These are phyloP conservation scores for Euphydryas editha DNA, from an alignment of 2,888 invertebrate species.

Conservation along the genomic window DNA sequence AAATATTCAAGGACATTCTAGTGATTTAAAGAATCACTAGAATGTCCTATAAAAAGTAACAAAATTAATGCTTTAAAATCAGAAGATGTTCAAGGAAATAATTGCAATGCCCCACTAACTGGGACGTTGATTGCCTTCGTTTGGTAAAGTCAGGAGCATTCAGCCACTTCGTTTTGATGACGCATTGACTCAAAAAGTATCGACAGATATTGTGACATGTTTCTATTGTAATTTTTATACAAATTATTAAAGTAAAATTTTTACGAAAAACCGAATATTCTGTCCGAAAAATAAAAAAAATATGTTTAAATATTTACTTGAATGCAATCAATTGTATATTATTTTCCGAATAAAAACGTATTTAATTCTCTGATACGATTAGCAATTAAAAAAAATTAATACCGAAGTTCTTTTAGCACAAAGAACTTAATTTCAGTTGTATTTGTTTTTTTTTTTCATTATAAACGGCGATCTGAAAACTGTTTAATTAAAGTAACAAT, in stretches of 20 bases:
- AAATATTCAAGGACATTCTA: neutral
- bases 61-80: slow-evolving; percentile 25
- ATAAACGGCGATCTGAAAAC: neutral
- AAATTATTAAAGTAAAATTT: neutral
- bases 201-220: neutral
- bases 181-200: slow-evolving; percentile 9
- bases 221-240: neutral
- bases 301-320: too few relatives aligned
- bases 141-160: slow-evolving; percentile 53
- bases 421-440: neutral
- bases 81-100: slow-evolving; percentile 34
- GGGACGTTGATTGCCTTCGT: slow-evolving; percentile 59
- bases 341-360: too few relatives aligned
- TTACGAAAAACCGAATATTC: too few relatives aligned
- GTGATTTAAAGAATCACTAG: too few relatives aligned
- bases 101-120: slow-evolving; percentile 32
- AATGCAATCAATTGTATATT: too few relatives aligned
- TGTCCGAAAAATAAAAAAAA: too few relatives aligned
- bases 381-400: too few relatives aligned
- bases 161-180: slow-evolving; percentile 32
- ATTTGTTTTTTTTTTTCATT: neutral
- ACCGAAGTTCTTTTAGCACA: neutral
- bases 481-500: neutral
- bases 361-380: too few relatives aligned
- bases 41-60: neutral